Conservation (phyloP, 2,113 vertebrate species). For the Gadus macrocephalus region DNA sequence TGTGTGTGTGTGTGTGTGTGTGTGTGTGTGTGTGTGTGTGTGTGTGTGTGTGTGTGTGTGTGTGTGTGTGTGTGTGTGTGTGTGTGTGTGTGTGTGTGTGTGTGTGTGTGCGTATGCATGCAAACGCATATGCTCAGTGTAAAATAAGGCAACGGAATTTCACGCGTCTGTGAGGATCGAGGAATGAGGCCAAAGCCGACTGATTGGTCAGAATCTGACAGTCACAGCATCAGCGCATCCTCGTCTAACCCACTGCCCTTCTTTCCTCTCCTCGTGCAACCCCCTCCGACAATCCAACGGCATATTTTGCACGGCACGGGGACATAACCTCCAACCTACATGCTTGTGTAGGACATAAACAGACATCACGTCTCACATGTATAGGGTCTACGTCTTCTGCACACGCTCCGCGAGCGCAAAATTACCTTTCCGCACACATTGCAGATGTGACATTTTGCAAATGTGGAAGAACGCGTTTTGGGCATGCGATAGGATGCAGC, state of each 20-base stretch:
- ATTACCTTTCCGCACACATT: too few species aligned
- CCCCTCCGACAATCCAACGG: conserved; percentile 19
- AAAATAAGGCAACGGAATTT: too few species aligned
- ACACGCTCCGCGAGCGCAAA: too few species aligned
- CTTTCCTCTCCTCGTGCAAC: conserved; percentile 29
- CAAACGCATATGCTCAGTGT: not conserved
- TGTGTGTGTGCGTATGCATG: conserved; percentile 8
- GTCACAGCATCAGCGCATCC: conserved; percentile 33
- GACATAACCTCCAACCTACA: too few species aligned
- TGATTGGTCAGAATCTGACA: not conserved
- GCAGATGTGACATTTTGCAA: too few species aligned
- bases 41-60: not conserved
- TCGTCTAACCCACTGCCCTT: conserved; percentile 63
- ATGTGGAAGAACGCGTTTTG: too few species aligned
- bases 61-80: conserved; percentile 3
- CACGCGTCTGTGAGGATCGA: not conserved
- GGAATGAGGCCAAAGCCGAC: not conserved
- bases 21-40: conserved; percentile 2
- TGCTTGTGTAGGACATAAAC: too few species aligned
- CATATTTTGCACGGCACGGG: too few species aligned
- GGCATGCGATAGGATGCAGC: too few species aligned
- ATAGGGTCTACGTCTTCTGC: too few species aligned
- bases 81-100: conserved; percentile 11
- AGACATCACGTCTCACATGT: too few species aligned
- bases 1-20: conserved; percentile 5